Evolutionary conservation across 2,888 invertebrate genomes (phyloP).

Genomic region (Alitta virens): DNA sequence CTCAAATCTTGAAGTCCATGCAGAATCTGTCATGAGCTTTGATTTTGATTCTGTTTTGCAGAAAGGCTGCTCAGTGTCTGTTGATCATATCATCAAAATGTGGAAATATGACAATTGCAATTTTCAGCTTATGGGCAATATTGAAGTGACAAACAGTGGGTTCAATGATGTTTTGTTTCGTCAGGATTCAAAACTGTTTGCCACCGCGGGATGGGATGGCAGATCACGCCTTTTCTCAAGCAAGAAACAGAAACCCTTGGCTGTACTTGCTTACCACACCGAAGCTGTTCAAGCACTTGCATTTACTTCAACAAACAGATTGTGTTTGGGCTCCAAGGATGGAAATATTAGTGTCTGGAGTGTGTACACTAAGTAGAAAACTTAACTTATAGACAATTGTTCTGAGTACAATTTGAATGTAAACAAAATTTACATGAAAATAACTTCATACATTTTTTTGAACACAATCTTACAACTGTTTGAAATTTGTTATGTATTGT

Average conservation of each 20-base stretch:
- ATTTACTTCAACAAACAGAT: not conserved
- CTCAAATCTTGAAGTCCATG: not conserved
- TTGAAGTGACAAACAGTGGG: not conserved
- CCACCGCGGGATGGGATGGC: slow-evolving; percentile 1
- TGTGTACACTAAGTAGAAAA: too few relatives aligned
- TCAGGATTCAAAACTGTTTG: not conserved
- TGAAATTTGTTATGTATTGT: too few relatives aligned
- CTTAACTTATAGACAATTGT: too few relatives aligned
- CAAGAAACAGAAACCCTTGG: not conserved
- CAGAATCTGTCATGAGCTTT: not conserved
- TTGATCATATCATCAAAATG: not conserved
- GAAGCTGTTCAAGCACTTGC: not conserved
- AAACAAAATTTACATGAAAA: too few relatives aligned
- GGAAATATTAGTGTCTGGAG: slow-evolving; percentile 5
- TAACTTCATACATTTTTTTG: too few relatives aligned
- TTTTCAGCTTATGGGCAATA: not conserved
- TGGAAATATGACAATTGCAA: not conserved
- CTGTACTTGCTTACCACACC: slow-evolving; percentile 5
- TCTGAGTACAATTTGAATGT: too few relatives aligned
- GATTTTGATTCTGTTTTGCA: not conserved
- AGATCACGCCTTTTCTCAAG: not conserved
- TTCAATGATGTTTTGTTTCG: slow-evolving; percentile 1
- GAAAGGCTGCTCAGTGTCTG: not conserved
- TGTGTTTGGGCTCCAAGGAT: not conserved
- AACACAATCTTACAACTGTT: too few relatives aligned